Conservation (phyloP, 2,888 invertebrate genomes). For the Orthonychiurus folsomi region DNA sequence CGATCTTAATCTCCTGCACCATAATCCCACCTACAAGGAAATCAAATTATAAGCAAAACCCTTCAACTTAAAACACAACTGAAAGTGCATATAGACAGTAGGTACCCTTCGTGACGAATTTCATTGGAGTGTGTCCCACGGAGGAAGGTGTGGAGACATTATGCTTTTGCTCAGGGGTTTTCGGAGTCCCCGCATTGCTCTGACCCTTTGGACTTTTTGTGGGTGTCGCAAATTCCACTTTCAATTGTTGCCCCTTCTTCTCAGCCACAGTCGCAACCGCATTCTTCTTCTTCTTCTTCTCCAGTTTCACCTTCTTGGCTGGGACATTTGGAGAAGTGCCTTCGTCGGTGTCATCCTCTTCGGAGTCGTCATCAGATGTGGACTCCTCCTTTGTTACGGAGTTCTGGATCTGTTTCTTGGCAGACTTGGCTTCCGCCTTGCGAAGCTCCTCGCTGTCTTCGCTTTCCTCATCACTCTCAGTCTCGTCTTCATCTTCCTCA, state of each 20-base stretch:
- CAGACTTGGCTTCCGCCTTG: slow-evolving; percentile 4
- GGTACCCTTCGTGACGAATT: slow-evolving; percentile 27
- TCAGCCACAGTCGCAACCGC: slow-evolving; percentile 18
- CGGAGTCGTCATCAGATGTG: slow-evolving; percentile 32
- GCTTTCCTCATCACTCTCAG: slow-evolving; percentile 39
- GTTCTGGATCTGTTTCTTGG: background rate
- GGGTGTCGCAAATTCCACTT: background rate
- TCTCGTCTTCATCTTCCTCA: slow-evolving; percentile 26
- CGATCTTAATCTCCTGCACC: slow-evolving; percentile 68
- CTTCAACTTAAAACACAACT: too few species aligned
- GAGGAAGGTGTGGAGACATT: slow-evolving; percentile 28
- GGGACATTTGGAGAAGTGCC: too few species aligned
- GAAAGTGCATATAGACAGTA: too few species aligned
- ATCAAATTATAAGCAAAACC: too few species aligned
- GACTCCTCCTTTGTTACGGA: slow-evolving; percentile 17
- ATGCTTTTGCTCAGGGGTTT: slow-evolving; percentile 37
- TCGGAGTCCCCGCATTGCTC: slow-evolving; percentile 13
- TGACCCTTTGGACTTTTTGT: slow-evolving; percentile 2
- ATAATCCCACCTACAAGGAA: slow-evolving; percentile 59
- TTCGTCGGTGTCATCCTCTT: slow-evolving; percentile 21
- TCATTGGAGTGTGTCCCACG: slow-evolving; percentile 39
- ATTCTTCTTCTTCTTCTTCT: slow-evolving; percentile 22
- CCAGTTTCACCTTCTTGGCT: slow-evolving; percentile 33
- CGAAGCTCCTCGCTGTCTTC: too few species aligned
- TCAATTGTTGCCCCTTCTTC: slow-evolving; percentile 9